Percentiles rank a stretch among this genome's conserved stretches.
These are phyloP conservation scores for Aix galericulata DNA, from an alignment of 2,113 vertebrate species.

Conservation along the genomic window DNA sequence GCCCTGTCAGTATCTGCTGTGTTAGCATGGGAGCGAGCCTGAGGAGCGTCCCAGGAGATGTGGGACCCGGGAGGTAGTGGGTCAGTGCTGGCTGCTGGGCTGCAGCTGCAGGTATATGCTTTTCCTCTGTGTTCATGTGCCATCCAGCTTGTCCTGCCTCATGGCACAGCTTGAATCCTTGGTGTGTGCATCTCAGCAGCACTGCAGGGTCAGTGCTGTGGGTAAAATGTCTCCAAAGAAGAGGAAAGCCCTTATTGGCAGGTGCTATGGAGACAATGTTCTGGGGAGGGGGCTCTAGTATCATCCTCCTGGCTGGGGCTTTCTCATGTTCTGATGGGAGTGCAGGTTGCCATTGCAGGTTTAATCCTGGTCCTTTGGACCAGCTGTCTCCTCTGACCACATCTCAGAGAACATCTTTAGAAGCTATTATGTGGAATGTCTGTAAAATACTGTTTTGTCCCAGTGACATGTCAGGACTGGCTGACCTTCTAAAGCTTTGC, in stretches of 20 bases:
- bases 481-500: background rate
- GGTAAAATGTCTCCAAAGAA: background rate
- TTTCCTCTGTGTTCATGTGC: rapidly evolving
- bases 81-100: background rate
- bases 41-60: background rate
- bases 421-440: background rate
- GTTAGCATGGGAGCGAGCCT: background rate
- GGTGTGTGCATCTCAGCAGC: background rate
- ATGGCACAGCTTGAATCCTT: background rate
- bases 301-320: background rate
- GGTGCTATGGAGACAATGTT: background rate
- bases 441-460: background rate
- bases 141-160: background rate
- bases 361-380: background rate
- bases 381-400: background rate
- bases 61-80: background rate
- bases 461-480: background rate
- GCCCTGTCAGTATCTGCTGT: rapidly evolving
- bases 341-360: background rate
- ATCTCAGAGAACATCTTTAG: background rate
- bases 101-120: background rate
- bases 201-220: background rate
- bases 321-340: background rate
- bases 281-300: background rate
- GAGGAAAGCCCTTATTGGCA: background rate